These are phyloP conservation scores for Ceyx melanurus DNA, from an alignment of 2,113 vertebrate species.

Conservation along the genomic window DNA sequence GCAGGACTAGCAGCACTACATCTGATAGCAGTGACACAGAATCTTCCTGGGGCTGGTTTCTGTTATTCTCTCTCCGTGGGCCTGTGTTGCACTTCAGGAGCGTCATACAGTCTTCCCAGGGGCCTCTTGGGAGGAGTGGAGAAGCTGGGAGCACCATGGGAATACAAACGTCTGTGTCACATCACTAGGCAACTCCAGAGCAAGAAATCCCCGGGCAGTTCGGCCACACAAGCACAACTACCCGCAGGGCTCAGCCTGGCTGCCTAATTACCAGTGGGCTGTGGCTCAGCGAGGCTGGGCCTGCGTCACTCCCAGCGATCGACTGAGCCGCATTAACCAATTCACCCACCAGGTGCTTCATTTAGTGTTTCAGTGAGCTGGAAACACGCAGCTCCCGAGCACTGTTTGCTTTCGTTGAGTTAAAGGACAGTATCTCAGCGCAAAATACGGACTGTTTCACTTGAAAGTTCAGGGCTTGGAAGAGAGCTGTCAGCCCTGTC, in stretches of 20 bases:
- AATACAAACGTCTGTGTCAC: constrained; percentile 1
- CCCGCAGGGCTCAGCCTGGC: constrained; percentile 5
- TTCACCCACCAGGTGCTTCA: constrained; percentile 29
- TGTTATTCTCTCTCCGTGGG: neutral
- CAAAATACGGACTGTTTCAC: neutral
- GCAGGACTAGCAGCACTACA: neutral
- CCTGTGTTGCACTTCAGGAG: neutral
- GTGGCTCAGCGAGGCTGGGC: neutral
- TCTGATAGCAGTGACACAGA: neutral
- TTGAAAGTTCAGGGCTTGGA: neutral
- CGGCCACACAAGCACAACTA: constrained; percentile 54
- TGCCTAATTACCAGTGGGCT: constrained; percentile 71
- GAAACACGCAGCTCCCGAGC: neutral
- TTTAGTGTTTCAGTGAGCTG: constrained; percentile 36
- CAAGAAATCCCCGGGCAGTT: constrained; percentile 66
- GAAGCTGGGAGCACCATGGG: constrained; percentile 18
- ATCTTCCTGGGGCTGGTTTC: neutral
- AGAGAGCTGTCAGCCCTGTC: neutral
- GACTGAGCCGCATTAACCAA: constrained; percentile 54
- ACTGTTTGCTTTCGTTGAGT: constrained; percentile 6
- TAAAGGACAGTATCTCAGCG: neutral
- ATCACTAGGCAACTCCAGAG: constrained; percentile 60
- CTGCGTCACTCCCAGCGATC: constrained; percentile 5
- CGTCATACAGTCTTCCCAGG: neutral
- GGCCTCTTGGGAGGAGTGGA: constrained; percentile 46